phyloP scores from a whole-genome alignment of 2,888 invertebrate species.

The Epinotia demarniana region DNA sequence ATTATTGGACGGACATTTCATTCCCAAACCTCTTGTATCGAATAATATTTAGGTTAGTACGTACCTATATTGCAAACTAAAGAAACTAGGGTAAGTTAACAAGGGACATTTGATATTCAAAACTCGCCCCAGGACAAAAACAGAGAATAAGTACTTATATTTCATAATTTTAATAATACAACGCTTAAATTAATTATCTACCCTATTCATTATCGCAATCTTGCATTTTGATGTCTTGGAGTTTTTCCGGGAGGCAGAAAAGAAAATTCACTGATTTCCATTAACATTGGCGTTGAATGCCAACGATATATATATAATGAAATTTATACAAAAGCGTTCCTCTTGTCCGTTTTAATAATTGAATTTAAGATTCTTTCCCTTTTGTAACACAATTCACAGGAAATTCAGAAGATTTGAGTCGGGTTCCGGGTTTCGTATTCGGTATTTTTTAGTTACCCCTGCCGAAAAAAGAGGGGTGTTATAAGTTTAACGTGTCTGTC shows the following conservation, averaged over 20 bases:
- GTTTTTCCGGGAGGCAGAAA: not conserved
- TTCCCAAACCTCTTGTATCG: not conserved
- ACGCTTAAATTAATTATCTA: conserved; percentile 31
- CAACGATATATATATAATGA: not conserved
- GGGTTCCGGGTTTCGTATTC: no score
- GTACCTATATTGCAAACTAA: no score
- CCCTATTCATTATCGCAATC: conserved; percentile 31
- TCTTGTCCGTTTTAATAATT: not conserved
- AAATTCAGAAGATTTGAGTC: no score
- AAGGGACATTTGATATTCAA: no score
- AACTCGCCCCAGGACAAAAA: conserved; percentile 15
- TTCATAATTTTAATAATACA: conserved; percentile 39
- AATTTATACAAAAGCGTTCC: not conserved
- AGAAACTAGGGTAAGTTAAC: no score
- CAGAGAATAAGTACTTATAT: conserved; percentile 20
- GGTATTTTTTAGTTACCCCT: no score
- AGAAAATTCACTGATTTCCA: not conserved
- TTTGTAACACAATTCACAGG: not conserved
- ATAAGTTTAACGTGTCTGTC: no score
- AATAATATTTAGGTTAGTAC: not conserved
- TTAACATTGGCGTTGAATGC: not conserved
- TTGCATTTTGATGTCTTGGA: no score
- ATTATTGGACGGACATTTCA: no score
- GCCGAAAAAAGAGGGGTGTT: no score
- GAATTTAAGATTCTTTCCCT: not conserved